phyloP scores from a whole-genome alignment of 2,797 vertebrate genomes.

The Acanthurus tractus region DNA sequence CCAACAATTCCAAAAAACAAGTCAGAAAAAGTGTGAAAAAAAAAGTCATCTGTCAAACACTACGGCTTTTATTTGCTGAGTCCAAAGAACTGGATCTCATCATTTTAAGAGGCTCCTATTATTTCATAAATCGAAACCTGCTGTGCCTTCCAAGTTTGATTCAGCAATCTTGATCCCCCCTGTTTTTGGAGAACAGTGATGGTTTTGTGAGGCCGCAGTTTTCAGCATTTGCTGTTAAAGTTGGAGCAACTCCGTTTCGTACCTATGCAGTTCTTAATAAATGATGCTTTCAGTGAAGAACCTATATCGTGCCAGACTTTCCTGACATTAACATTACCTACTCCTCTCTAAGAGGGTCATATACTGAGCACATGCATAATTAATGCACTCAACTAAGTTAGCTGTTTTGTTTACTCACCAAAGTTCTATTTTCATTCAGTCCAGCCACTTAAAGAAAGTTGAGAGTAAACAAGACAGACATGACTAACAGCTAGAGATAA shows the following conservation, averaged over 20 bases:
- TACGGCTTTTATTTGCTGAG: conserved; percentile 60
- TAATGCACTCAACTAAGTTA: not conserved
- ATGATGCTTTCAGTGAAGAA: conserved; percentile 34
- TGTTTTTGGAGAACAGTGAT: conserved; percentile 59
- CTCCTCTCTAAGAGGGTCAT: conserved; percentile 3
- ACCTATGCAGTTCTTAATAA: conserved; percentile 35
- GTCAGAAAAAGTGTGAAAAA: conserved; percentile 61
- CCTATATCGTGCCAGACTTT: conserved; percentile 30
- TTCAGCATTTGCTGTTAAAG: conserved; percentile 43
- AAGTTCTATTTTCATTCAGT: conserved; percentile 18
- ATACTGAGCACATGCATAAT: conserved; percentile 4
- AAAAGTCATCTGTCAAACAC: conserved; percentile 49
- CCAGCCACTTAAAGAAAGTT: conserved; percentile 24
- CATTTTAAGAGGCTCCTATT: conserved; percentile 64
- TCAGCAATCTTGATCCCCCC: conserved; percentile 51
- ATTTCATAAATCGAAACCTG: conserved; percentile 67
- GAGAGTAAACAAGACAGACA: conserved; percentile 9
- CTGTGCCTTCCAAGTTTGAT: conserved; percentile 61
- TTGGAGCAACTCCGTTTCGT: conserved; percentile 18
- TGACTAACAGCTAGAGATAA: conserved; percentile 22
- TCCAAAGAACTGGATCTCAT: conserved; percentile 65
- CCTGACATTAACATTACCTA: conserved; percentile 23
- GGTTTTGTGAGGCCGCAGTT: conserved; percentile 49
- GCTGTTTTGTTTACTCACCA: not conserved
- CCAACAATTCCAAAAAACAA: conserved; percentile 65